These are phyloP conservation scores for Cryptoleucopteryx plumbea DNA, from an alignment of 2,113 vertebrate genomes.

Conservation along the genomic window DNA sequence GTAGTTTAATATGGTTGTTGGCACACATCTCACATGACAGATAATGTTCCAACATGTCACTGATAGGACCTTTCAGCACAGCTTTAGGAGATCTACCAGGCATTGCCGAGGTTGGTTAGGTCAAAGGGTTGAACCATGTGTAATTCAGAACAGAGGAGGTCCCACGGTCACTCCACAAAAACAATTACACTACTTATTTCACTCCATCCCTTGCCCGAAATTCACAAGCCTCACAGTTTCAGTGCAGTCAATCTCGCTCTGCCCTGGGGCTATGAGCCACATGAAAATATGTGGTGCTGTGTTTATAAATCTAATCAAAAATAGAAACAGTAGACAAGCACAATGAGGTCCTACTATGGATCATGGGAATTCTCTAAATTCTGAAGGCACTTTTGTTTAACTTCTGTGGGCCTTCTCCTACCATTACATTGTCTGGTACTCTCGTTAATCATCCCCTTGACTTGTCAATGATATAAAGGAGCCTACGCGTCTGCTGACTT, in stretches of 20 bases:
- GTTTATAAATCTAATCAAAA: constrained; percentile 84
- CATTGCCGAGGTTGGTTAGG: constrained; percentile 73
- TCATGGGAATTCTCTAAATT: constrained; percentile 89
- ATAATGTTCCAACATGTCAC: constrained; percentile 80
- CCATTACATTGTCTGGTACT: constrained; percentile 71
- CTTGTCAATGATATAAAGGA: constrained; percentile 76
- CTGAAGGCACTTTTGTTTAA: constrained; percentile 93
- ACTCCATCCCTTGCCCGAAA: constrained; percentile 73
- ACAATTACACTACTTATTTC: constrained; percentile 84
- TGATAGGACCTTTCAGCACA: constrained; percentile 73
- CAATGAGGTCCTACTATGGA: constrained; percentile 84
- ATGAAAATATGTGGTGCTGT: constrained; percentile 83
- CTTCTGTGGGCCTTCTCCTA: constrained; percentile 76
- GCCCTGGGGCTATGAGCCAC: constrained; percentile 73
- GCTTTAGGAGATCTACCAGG: constrained; percentile 72
- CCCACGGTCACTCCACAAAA: constrained; percentile 80
- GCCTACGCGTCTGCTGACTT: constrained; percentile 77
- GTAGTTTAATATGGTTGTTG: constrained; percentile 68
- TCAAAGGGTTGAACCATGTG: constrained; percentile 82
- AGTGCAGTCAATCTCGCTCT: constrained; percentile 71
- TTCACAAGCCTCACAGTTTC: constrained; percentile 76
- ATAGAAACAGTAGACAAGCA: constrained; percentile 83
- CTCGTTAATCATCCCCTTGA: constrained; percentile 81
- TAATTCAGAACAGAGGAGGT: constrained; percentile 83
- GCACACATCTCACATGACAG: constrained; percentile 74